Evolutionary conservation across 2,113 vertebrate genomes (phyloP).

Genomic region (Gymnorhina tibicen): DNA sequence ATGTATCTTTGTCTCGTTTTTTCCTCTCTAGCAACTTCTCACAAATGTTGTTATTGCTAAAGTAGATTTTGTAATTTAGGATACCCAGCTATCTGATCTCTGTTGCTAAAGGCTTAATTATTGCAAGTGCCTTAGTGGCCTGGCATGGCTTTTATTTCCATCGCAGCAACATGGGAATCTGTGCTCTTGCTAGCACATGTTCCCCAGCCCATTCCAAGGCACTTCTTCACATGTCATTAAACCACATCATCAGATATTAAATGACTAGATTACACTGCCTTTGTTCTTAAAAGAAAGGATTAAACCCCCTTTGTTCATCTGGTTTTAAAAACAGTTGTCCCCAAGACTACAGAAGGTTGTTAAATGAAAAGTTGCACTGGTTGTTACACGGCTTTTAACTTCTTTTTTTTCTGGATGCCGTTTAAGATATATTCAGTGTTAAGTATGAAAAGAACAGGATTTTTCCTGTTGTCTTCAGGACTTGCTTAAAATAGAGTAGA

Average conservation of each 20-base stretch:
- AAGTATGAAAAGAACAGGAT: not conserved
- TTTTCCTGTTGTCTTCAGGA: not conserved
- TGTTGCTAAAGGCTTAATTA: not conserved
- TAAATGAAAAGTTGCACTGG: not conserved
- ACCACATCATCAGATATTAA: not conserved
- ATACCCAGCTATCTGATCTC: not conserved
- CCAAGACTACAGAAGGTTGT: not conserved
- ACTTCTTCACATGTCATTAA: constrained; percentile 23
- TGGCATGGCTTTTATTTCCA: not conserved
- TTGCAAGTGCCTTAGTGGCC: not conserved
- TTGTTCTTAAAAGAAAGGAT: constrained; percentile 49
- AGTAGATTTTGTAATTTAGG: not conserved
- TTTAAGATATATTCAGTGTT: not conserved
- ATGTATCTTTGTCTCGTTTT: not conserved
- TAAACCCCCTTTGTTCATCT: not conserved
- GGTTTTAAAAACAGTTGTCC: not conserved
- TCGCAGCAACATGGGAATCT: not conserved
- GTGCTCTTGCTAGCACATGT: constrained; percentile 29
- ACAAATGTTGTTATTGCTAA: not conserved
- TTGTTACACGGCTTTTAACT: not conserved
- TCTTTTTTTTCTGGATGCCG: not conserved
- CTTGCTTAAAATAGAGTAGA: not conserved
- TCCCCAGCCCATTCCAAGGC: not conserved
- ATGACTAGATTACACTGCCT: constrained; percentile 3
- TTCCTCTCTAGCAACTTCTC: not conserved